Evolutionary conservation across 1,140 invertebrate genomes (phyloP), one percentile per base, ranked within the genome.

Genomic region (Drosophila sturtevanti): DNA sequence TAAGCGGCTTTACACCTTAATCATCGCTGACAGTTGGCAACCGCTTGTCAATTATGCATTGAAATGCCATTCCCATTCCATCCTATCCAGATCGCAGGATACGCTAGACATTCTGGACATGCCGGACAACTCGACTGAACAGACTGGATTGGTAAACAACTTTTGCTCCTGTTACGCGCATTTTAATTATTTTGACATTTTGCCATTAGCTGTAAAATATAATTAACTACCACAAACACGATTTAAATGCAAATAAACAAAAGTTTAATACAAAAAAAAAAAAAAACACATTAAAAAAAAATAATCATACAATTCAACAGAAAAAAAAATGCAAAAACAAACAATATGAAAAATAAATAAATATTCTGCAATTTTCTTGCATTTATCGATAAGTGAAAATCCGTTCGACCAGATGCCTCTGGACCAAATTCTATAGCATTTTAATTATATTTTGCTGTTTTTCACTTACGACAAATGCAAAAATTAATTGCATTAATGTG

Each of bases 121-220:
- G 12, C 2, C 9, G 9, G 14, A 56, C 27, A 16, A 16, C 18
- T 48, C 10, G 27, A 14, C 6, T 34, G 52, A 24, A 55, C 24
- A 55, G 22, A n/a, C 24, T 0, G 18, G 52, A 0, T 21, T 24
- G 63, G 10, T 18, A 54, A 9, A 64, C 31, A 69, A 55, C 52
- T 55, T 63, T 70, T 59, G 44, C 68, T 63, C 41, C 35, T 70
- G 79, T 60, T 64, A 65, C 22, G 61, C 68, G 44, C 58, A 69
- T 84, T 87, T 87, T 89, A 87, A 89, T 87, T 87, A 89, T 84
- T 87, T 89, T 87, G 84, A 87, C 84, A 89, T 89, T 84, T 87
- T 68, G 76, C 84, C 84, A 84, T 89, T 87, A 84, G 84, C 84
- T 89, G 79, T 80, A 55, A 79, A 87, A 89, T 79, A 87, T 89